Percentiles rank a stretch among this genome's conserved stretches.
These are phyloP conservation scores for Oryzias javanicus DNA, from an alignment of 2,113 vertebrate genomes.

Conservation along the genomic window DNA sequence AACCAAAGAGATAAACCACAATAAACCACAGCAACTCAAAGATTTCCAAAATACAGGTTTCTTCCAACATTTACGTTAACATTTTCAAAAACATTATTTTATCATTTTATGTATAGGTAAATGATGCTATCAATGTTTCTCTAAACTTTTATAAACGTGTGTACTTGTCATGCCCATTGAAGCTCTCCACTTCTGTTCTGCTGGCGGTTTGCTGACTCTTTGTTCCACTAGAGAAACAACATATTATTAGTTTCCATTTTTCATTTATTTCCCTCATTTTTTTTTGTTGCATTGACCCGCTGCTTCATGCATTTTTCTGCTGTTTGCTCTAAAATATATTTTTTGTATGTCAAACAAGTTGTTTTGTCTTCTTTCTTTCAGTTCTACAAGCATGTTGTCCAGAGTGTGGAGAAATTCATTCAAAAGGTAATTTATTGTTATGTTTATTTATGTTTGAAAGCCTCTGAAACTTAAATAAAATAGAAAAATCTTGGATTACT, in stretches of 20 bases:
- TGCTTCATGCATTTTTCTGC: background rate
- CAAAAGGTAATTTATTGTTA: constrained; percentile 87
- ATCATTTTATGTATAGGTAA: too few species aligned
- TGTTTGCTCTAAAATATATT: background rate
- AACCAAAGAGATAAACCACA: background rate
- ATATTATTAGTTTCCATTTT: too few species aligned
- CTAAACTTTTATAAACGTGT: too few species aligned
- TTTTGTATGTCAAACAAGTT: background rate
- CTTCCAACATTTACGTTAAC: background rate
- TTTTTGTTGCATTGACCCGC: too few species aligned
- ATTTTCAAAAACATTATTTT: background rate
- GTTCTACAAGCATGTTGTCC: constrained; percentile 99
- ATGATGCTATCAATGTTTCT: background rate
- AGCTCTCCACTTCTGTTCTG: too few species aligned
- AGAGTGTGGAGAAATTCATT: constrained; percentile 98
- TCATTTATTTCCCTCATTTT: too few species aligned
- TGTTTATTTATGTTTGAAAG: too few species aligned
- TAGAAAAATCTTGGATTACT: too few species aligned
- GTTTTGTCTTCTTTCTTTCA: constrained; percentile 72
- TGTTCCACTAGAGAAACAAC: too few species aligned
- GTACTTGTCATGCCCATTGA: too few species aligned
- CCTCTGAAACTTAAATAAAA: background rate
- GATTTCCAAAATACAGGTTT: background rate
- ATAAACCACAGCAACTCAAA: background rate
- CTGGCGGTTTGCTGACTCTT: too few species aligned